A percentile compares a stretch with the other conserved stretches of the same genome.
Conservation (phyloP, 2,797 vertebrate genomes). For the Sandelia bainsii region DNA sequence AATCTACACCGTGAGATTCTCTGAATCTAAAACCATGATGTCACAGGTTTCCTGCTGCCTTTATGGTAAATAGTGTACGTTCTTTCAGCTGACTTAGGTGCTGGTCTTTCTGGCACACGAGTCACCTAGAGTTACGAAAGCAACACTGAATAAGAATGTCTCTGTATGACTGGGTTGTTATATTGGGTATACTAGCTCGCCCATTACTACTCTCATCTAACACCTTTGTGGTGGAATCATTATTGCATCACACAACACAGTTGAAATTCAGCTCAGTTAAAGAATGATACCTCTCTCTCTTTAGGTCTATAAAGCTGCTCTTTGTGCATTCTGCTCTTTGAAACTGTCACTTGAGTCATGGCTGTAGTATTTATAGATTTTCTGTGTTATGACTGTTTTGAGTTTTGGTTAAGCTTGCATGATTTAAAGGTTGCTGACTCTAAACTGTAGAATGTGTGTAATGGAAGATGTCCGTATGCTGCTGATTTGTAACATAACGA, state of each 20-base stretch:
- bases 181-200: constrained; percentile 22
- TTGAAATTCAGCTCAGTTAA: constrained; percentile 2
- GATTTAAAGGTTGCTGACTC: constrained; percentile 59
- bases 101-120: constrained; percentile 2
- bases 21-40: constrained; percentile 54
- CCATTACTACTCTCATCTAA: constrained; percentile 19
- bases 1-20: not conserved
- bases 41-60: constrained; percentile 45
- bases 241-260: not conserved
- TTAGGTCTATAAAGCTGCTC: not conserved
- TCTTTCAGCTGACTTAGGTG: constrained; percentile 34
- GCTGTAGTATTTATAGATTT: constrained; percentile 31
- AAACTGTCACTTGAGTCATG: constrained; percentile 37
- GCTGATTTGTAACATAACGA: constrained; percentile 60
- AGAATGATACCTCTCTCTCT: not conserved
- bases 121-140: constrained; percentile 26
- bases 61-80: constrained; percentile 61
- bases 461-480: constrained; percentile 62
- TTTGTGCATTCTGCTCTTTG: constrained; percentile 11
- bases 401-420: constrained; percentile 33
- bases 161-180: constrained; percentile 53
- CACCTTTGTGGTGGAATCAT: constrained; percentile 6
- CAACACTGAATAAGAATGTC: constrained; percentile 34
- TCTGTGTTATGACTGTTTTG: constrained; percentile 56
- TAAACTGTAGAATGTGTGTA: constrained; percentile 44